Percentiles rank a stretch among this genome's conserved stretches.
Evolutionary conservation across 2,888 invertebrate genomes (phyloP).

Genomic region (Mycogona germanica): DNA sequence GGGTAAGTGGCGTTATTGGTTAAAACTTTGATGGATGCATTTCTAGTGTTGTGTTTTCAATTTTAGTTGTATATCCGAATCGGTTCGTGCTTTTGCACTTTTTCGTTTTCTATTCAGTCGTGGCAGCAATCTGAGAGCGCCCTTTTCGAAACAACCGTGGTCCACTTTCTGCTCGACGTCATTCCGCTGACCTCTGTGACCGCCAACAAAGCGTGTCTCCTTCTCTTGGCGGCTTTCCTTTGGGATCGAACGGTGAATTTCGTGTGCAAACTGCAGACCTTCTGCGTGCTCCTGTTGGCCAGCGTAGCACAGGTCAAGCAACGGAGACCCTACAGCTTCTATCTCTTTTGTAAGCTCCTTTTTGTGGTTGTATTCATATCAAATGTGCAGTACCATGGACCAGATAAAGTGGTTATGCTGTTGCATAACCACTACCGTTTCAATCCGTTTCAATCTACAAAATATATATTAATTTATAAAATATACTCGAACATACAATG

Average conservation of each 20-base stretch:
- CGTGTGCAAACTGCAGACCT: slow-evolving; percentile 14
- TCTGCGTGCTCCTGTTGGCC: slow-evolving; percentile 6
- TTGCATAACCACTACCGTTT: no score
- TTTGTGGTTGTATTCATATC: no score
- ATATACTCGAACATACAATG: no score
- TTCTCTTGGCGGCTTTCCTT: slow-evolving; percentile 13
- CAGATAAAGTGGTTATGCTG: no score
- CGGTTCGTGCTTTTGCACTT: not conserved
- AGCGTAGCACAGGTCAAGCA: slow-evolving; percentile 14
- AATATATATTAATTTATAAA: no score
- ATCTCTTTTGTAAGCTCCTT: slow-evolving; percentile 7
- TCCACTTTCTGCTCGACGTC: slow-evolving; percentile 7
- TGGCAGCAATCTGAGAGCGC: slow-evolving; percentile 21
- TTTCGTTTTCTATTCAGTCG: slow-evolving; percentile 4
- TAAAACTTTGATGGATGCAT: not conserved
- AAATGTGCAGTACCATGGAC: no score
- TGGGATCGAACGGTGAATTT: slow-evolving; percentile 6
- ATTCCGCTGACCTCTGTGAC: not conserved
- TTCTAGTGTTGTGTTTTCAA: not conserved
- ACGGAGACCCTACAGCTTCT: slow-evolving; percentile 1
- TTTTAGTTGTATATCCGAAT: not conserved
- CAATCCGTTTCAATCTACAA: no score
- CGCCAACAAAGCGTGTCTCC: not conserved
- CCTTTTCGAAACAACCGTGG: slow-evolving; percentile 12
- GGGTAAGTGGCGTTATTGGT: slow-evolving; percentile 7